phyloP scores from a whole-genome alignment of 2,797 vertebrate species.

The Craterocephalus amniculus region DNA sequence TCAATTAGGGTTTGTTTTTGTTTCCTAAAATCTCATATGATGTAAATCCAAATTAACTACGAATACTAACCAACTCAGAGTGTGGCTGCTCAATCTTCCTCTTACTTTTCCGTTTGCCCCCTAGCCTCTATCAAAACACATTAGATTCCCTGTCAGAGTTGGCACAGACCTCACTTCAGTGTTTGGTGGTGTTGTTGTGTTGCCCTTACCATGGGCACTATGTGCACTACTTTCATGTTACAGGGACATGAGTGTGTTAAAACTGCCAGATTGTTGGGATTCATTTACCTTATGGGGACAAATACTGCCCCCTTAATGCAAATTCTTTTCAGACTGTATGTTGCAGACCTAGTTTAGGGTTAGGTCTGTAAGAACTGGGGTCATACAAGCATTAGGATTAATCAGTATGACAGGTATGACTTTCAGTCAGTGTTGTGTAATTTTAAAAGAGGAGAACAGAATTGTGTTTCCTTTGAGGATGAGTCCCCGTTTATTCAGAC shows the following conservation, averaged over 20 bases:
- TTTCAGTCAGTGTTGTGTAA: not conserved
- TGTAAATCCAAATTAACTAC: conserved; percentile 32
- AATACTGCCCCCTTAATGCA: not conserved
- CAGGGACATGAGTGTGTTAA: not conserved
- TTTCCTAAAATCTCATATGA: conserved; percentile 15
- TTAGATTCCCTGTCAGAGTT: conserved; percentile 41
- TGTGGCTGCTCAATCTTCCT: conserved; percentile 13
- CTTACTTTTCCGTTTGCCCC: conserved; percentile 19
- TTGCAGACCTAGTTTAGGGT: not conserved
- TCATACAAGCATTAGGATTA: not conserved
- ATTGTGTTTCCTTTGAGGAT: not conserved
- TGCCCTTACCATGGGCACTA: conserved; percentile 35
- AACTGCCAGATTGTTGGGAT: not conserved
- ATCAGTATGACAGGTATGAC: not conserved
- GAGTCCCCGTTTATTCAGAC: conserved; percentile 20
- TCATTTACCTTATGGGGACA: too few relatives aligned
- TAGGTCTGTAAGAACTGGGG: not conserved
- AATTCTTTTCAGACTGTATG: not conserved
- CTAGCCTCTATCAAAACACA: conserved; percentile 53
- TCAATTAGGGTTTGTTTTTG: not conserved
- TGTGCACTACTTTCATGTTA: not conserved
- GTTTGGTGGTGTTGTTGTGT: conserved; percentile 20
- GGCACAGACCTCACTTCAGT: conserved; percentile 1
- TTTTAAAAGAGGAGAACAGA: not conserved
- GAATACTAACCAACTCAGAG: conserved; percentile 15